These are phyloP conservation scores for Pterostichus niger DNA, from an alignment of 2,888 invertebrate species.

Conservation along the genomic window DNA sequence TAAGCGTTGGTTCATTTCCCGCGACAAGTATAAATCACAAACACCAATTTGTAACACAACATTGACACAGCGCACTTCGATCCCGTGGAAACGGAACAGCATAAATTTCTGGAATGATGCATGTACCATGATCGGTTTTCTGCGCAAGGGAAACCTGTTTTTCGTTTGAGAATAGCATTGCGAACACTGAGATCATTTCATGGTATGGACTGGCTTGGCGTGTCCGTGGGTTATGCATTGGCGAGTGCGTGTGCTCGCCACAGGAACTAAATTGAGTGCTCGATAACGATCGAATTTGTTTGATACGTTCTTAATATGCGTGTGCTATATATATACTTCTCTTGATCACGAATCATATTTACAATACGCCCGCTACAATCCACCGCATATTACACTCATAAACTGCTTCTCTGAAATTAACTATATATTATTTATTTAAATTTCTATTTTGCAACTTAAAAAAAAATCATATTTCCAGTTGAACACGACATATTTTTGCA, in stretches of 20 bases:
- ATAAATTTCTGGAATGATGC: conserved; percentile 28
- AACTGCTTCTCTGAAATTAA: background rate
- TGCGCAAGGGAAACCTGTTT: background rate
- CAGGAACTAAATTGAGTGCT: conserved; percentile 54
- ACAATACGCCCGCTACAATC: background rate
- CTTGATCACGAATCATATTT: conserved; percentile 38
- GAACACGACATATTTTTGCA: no score
- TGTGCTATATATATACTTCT: conserved; percentile 45
- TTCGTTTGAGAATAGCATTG: background rate
- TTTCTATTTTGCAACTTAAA: no score
- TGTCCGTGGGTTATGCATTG: conserved; percentile 43
- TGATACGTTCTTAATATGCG: conserved; percentile 62
- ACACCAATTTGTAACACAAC: conserved; percentile 37
- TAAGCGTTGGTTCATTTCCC: conserved; percentile 8
- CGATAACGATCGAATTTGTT: conserved; percentile 60
- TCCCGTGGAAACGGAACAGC: conserved; percentile 30
- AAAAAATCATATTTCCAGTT: no score
- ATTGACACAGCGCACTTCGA: conserved; percentile 44
- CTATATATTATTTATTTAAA: background rate
- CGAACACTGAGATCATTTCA: background rate
- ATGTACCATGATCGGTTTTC: background rate
- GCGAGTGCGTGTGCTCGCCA: conserved; percentile 46
- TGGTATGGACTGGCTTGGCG: conserved; percentile 27
- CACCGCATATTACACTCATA: background rate
- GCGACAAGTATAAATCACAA: conserved; percentile 40